Conservation (phyloP, 2,888 invertebrate genomes). For the Scrobipalpa costella region DNA sequence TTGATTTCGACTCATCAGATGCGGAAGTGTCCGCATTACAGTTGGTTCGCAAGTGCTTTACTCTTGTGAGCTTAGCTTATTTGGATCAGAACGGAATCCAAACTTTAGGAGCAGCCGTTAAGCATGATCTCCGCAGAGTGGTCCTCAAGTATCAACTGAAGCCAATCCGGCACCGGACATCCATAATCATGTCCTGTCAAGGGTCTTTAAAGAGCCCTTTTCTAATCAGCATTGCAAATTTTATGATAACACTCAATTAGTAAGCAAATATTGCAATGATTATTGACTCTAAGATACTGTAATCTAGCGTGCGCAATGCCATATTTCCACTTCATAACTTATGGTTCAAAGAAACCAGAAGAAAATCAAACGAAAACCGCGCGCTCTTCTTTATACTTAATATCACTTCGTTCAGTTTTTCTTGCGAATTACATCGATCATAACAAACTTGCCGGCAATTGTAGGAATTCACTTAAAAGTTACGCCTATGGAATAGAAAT, state of each 20-base stretch:
- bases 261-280: background rate
- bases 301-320: slow-evolving; percentile 4
- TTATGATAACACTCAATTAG: background rate
- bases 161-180: too few relatives aligned
- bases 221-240: background rate
- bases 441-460: slow-evolving; percentile 55
- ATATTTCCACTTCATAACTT: slow-evolving; percentile 21
- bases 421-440: slow-evolving; percentile 38
- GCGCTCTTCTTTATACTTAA: slow-evolving; percentile 43
- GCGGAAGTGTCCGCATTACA: too few relatives aligned
- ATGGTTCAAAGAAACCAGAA: slow-evolving; percentile 51
- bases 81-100: too few relatives aligned
- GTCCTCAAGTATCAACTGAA: too few relatives aligned
- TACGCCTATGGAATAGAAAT: slow-evolving; percentile 55
- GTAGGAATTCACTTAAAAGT: slow-evolving; percentile 50
- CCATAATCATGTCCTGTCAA: too few relatives aligned
- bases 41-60: too few relatives aligned
- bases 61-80: too few relatives aligned
- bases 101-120: too few relatives aligned
- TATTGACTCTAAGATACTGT: background rate
- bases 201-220: too few relatives aligned
- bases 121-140: too few relatives aligned
- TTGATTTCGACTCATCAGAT: too few relatives aligned
- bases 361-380: slow-evolving; percentile 54
- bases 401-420: slow-evolving; percentile 48